Conservation (phyloP, 2,888 invertebrate species). For the Meiosimyza platycephala region DNA sequence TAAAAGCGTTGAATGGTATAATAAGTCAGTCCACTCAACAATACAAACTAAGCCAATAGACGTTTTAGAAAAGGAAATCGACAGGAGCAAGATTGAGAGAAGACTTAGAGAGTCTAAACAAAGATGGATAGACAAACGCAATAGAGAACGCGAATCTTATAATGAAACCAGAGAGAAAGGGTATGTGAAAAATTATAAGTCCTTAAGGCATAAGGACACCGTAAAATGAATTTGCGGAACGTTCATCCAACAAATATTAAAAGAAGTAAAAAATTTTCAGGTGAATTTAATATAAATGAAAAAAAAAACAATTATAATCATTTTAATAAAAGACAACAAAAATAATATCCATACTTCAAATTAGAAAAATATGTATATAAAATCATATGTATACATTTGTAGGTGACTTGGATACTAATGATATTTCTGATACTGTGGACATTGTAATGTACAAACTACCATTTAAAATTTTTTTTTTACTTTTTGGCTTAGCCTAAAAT, state of each 20-base stretch:
- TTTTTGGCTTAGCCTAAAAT: too few relatives aligned
- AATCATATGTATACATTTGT: background rate
- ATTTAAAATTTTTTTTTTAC: too few relatives aligned
- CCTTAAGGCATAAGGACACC: slow-evolving; percentile 39
- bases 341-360: too few relatives aligned
- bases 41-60: slow-evolving; percentile 27
- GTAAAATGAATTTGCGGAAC: slow-evolving; percentile 27
- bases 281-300: slow-evolving; percentile 12
- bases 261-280: slow-evolving; percentile 41
- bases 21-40: slow-evolving; percentile 33
- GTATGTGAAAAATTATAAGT: slow-evolving; percentile 38
- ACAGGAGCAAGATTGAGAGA: slow-evolving; percentile 10
- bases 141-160: slow-evolving; percentile 33
- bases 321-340: too few relatives aligned
- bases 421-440: slow-evolving; percentile 11
- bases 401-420: slow-evolving; percentile 18
- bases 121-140: slow-evolving; percentile 26
- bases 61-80: background rate
- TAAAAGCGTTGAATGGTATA: slow-evolving; percentile 31
- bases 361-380: too few relatives aligned
- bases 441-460: too few relatives aligned
- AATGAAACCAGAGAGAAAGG: slow-evolving; percentile 9
- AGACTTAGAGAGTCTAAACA: background rate
- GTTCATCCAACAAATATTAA: slow-evolving; percentile 38
- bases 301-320: too few relatives aligned